Evolutionary conservation across 2,797 vertebrate genomes (phyloP), one percentile per base, ranked within the genome.

Genomic region (Lithobates sylvaticus): DNA sequence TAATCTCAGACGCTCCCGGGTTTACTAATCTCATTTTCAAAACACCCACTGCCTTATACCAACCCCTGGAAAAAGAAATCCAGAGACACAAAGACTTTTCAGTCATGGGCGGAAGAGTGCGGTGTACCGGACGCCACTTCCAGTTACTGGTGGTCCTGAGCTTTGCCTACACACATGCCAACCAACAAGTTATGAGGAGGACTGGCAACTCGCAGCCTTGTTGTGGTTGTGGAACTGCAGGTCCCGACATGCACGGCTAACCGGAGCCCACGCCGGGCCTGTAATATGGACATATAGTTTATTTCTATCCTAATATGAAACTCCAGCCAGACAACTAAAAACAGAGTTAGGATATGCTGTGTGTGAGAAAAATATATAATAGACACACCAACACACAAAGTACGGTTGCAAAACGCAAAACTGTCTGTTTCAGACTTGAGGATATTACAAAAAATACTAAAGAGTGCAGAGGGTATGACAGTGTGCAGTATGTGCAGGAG

Each of bases 1-100:
- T 77, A 86, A 77, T 81, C 78, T 81, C 84, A 80, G 34, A 50
- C 50, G 10, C 71, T 79, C 76, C 68, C 21, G 15, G 32, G 21
- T 3, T 81, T 26, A 10, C 54, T 73, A 82, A 82, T 82, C 80
- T 82, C 69, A 18, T 39, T 34, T 61, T 61, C 64, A 76, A 23
- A 34, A 82, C 80, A 82, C 80, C 70, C 80, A 74, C 70, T 6
- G 27, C 70, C 70, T 64, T 23, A 12, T 71, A 73, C 23, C 70
- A 64, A 73, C 32, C 80, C 71, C 54, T 21, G 69, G 80, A 61
- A 64, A 42, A 61, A 77, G 32, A 58, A 58, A 42, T 61, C 26
- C 73, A 16, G 75, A 54, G 54, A 78, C 76, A 72, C 76, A 47
- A 42, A 72, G 67, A 21, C 39, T 71, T 71, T 61, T 27, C 65